phyloP scores from a whole-genome alignment of 2,797 vertebrate genomes.

The Rallus crepitans region DNA sequence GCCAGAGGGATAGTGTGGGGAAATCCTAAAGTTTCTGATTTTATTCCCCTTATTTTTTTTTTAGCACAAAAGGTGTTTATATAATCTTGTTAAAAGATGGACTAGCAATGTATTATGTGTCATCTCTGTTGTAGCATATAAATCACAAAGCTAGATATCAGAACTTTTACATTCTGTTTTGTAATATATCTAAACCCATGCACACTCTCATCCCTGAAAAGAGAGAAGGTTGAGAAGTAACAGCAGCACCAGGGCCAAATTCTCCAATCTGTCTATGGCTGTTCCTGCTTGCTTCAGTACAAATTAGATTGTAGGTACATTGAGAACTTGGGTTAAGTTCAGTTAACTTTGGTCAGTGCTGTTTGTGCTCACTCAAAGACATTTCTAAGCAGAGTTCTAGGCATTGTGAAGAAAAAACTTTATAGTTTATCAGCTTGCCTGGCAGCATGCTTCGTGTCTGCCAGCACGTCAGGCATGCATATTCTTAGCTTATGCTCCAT shows the following conservation, averaged over 20 bases:
- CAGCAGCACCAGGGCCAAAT: not conserved
- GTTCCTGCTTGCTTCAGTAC: not conserved
- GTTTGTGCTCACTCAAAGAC: not conserved
- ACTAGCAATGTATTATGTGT: not conserved
- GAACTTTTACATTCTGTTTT: not conserved
- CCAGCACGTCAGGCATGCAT: not conserved
- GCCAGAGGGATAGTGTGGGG: not conserved
- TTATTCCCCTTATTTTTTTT: not conserved
- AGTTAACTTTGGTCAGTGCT: not conserved
- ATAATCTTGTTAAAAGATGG: not conserved
- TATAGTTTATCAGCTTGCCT: not conserved
- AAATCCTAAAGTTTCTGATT: not conserved
- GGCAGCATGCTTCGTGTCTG: not conserved
- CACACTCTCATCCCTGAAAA: rapidly evolving
- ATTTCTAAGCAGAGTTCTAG: not conserved
- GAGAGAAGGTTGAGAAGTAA: not conserved
- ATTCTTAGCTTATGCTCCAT: not conserved
- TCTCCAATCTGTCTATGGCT: not conserved
- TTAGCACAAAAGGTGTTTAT: not conserved
- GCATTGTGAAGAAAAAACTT: not conserved
- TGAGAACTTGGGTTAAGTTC: not conserved
- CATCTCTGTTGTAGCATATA: not conserved
- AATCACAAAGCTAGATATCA: not conserved
- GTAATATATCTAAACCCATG: not conserved
- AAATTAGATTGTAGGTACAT: not conserved